These are phyloP conservation scores for Pithys albifrons DNA, from an alignment of 2,113 vertebrate genomes.

Conservation along the genomic window DNA sequence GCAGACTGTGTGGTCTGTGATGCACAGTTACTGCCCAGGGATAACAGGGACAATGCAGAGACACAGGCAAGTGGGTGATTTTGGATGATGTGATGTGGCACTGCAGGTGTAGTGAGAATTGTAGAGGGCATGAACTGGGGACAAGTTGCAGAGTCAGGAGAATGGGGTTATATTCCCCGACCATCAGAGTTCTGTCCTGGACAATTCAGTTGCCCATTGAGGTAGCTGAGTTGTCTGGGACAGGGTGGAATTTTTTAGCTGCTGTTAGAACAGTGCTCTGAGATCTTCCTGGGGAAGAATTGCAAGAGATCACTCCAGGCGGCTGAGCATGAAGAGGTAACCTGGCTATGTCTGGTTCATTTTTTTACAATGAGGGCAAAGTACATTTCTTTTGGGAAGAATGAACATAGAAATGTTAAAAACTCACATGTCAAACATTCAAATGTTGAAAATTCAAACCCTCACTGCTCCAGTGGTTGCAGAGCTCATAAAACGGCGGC, in stretches of 20 bases:
- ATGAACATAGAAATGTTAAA: background rate
- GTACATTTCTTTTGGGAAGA: background rate
- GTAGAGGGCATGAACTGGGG: accelerated
- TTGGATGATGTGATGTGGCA: accelerated
- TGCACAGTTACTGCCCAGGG: background rate
- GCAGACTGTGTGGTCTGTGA: accelerated
- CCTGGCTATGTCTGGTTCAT: background rate
- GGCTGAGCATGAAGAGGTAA: background rate
- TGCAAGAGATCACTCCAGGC: background rate
- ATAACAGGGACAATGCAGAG: accelerated
- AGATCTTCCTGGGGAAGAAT: background rate
- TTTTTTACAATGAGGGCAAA: accelerated
- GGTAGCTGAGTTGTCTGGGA: background rate
- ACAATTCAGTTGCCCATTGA: no score
- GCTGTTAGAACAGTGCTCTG: accelerated
- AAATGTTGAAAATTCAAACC: background rate
- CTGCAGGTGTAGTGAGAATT: background rate
- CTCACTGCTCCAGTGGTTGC: accelerated
- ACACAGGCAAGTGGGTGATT: background rate
- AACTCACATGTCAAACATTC: background rate
- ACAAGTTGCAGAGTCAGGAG: accelerated
- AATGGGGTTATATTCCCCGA: background rate
- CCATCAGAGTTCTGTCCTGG: accelerated
- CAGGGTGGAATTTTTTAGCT: background rate
- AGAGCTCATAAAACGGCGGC: background rate